A percentile compares a stretch with the other conserved stretches of the same genome.
These are phyloP conservation scores for Dolichomitus sp. DNA, from an alignment of 2,888 invertebrate genomes.

Conservation along the genomic window DNA sequence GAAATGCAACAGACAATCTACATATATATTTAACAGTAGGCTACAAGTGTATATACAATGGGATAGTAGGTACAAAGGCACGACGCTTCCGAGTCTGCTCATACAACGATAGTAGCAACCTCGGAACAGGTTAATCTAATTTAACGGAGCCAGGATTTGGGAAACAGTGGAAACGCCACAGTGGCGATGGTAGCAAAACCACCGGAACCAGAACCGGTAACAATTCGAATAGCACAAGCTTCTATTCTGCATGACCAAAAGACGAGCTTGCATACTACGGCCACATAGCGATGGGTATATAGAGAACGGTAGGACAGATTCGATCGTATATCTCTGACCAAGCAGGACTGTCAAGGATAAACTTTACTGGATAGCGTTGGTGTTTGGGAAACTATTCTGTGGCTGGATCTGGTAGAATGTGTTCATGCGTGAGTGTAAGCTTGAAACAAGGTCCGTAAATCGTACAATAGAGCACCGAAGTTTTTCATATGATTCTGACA, in stretches of 20 bases:
- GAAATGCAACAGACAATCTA: slow-evolving; percentile 3
- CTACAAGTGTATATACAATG: background rate
- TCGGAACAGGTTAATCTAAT: slow-evolving; percentile 77
- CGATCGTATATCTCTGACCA: slow-evolving; percentile 15
- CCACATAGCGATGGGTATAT: slow-evolving; percentile 7
- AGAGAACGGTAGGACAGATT: slow-evolving; percentile 15
- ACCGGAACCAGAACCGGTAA: slow-evolving; percentile 15
- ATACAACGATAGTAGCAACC: slow-evolving; percentile 24
- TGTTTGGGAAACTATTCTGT: slow-evolving; percentile 29
- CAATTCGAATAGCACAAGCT: slow-evolving; percentile 28
- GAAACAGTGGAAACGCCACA: slow-evolving; percentile 6
- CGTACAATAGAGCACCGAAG: background rate
- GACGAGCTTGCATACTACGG: slow-evolving; percentile 31
- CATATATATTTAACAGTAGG: background rate
- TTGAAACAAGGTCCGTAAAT: slow-evolving; percentile 14
- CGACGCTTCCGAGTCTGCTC: slow-evolving; percentile 9
- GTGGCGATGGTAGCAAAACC: slow-evolving; percentile 6
- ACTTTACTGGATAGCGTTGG: slow-evolving; percentile 14
- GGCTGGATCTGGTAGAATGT: slow-evolving; percentile 3
- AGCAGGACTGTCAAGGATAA: slow-evolving; percentile 12
- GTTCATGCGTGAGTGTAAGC: background rate
- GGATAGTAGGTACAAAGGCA: background rate
- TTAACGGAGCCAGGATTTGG: slow-evolving; percentile 75
- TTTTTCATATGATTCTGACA: slow-evolving; percentile 6
- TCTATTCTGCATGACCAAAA: slow-evolving; percentile 8